Base-by-base conservation (phyloP, 2,888 invertebrate genomes). In the Anorthoa munda region DNA sequence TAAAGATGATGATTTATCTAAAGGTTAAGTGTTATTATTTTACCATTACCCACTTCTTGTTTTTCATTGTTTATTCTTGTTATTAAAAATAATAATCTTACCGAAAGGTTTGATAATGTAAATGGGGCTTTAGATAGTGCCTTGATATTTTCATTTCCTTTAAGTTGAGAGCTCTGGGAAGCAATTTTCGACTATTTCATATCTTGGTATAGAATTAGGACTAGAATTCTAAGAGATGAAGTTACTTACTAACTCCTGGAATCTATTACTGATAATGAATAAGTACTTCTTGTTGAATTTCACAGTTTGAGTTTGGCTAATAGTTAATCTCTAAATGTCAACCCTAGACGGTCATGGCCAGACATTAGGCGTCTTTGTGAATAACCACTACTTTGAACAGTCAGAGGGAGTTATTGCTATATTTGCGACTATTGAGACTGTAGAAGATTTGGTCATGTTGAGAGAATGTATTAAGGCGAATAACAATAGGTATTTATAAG, bases 11-110 rank as follows among this genome's bases (percentile, higher is more conserved):
- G 17, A 55, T 39, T 21, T 21, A 26, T 31, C 39, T 63, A 77
- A 64, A 55, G 18, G 64, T 59, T 21, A 39, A 64, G 21, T 59
- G 0, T 12, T 64, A 53, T 59, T 71, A 71, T 76, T 76, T 64
- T 59, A 46, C 51, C 12, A 55, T 76, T n/a, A 77, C 26, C 39
- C 21, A 31, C 48, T 5, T 45, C 0, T n/a, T 23, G 17, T 48
- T 21, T 72, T 60, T 17, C 13, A 78, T 72, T 60, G 26, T 59
- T 60, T 59, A 18, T 55, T 72, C 15, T 55, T 72, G 18, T 46
- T 56, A 77, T 31, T 13, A 46, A 26, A 39, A 45, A 7, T 31
- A 53, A 50, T 60, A 60, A 72, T 17, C 11, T 45, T n/a, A n/a
- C 0, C 4, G 23, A 72, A 50, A 60, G 23, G 53, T 60, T 72